Percentiles rank a stretch among this genome's conserved stretches.
phyloP scores from a whole-genome alignment of 2,888 invertebrate species.

The Schizaphis graminum region DNA sequence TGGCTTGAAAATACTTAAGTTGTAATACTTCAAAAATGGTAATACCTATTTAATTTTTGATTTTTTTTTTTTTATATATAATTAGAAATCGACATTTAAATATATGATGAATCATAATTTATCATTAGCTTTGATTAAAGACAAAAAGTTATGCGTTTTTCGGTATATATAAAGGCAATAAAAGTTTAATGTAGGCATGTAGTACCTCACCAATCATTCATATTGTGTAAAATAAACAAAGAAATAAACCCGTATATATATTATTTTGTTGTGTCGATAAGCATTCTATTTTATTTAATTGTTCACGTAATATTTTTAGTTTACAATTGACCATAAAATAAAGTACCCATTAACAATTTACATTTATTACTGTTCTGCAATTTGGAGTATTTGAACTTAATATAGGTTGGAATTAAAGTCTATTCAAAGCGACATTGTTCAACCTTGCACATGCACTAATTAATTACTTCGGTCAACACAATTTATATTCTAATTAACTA shows the following conservation, averaged over 20 bases:
- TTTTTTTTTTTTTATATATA: too few relatives aligned
- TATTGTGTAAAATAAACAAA: neutral
- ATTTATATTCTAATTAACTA: conserved; percentile 2
- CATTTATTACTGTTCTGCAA: conserved; percentile 44
- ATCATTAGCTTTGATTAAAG: neutral
- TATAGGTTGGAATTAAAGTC: conserved; percentile 44
- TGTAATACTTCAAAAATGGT: neutral
- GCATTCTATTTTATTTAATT: conserved; percentile 36
- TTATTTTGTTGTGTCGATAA: neutral
- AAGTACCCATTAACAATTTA: conserved; percentile 35
- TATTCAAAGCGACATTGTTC: conserved; percentile 43
- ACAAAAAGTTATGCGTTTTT: neutral
- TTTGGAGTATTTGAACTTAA: conserved; percentile 28
- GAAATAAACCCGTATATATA: conserved; percentile 3
- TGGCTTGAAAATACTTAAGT: neutral
- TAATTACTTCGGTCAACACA: conserved; percentile 13
- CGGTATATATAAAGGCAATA: neutral
- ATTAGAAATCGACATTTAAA: too few relatives aligned
- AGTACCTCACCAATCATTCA: neutral
- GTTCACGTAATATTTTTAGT: conserved; percentile 11
- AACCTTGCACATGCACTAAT: conserved; percentile 60
- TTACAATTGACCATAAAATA: conserved; percentile 36
- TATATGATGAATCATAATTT: too few relatives aligned
- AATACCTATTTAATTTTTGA: too few relatives aligned
- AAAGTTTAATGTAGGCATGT: neutral